A percentile compares a stretch with the other conserved stretches of the same genome.
Conservation (phyloP, 2,797 vertebrate genomes). For the Selene dorsalis region DNA sequence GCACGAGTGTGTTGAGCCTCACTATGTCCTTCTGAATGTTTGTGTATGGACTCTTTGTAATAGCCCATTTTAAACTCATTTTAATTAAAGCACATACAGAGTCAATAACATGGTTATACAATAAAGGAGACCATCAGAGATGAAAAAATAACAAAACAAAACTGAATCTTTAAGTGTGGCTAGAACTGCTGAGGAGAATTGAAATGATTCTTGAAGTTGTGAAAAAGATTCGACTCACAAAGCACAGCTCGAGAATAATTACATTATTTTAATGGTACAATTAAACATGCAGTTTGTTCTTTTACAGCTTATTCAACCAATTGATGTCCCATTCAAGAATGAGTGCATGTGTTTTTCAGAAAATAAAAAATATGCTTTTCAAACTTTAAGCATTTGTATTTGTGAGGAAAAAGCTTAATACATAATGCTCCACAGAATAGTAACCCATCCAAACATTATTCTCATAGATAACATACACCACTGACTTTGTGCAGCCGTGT, state of each 20-base stretch:
- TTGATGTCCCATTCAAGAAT: neutral
- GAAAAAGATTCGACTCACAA: slow-evolving; percentile 16
- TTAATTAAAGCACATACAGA: neutral
- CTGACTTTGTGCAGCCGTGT: slow-evolving; percentile 53
- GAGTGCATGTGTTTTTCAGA: neutral
- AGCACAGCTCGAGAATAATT: neutral
- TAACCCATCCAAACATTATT: slow-evolving; percentile 43
- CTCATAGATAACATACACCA: slow-evolving; percentile 56
- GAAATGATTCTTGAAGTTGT: slow-evolving; percentile 7
- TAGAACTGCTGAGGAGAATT: neutral
- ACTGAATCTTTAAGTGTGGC: slow-evolving; percentile 11
- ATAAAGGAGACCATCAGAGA: slow-evolving; percentile 13
- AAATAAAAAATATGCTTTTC: neutral
- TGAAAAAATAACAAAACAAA: neutral
- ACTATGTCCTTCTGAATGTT: neutral
- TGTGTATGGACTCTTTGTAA: slow-evolving; percentile 22
- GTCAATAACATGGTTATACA: slow-evolving; percentile 29
- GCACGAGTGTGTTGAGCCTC: neutral
- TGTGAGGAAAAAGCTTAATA: slow-evolving; percentile 1
- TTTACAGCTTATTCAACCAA: neutral
- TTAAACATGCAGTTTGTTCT: neutral
- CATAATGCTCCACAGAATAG: slow-evolving; percentile 15
- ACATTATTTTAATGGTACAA: neutral
- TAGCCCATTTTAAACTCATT: neutral
- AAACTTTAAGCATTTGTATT: neutral